A percentile compares a stretch with the other conserved stretches of the same genome.
Conservation (phyloP, 2,888 invertebrate species). For the Platycnemis pennipes region DNA sequence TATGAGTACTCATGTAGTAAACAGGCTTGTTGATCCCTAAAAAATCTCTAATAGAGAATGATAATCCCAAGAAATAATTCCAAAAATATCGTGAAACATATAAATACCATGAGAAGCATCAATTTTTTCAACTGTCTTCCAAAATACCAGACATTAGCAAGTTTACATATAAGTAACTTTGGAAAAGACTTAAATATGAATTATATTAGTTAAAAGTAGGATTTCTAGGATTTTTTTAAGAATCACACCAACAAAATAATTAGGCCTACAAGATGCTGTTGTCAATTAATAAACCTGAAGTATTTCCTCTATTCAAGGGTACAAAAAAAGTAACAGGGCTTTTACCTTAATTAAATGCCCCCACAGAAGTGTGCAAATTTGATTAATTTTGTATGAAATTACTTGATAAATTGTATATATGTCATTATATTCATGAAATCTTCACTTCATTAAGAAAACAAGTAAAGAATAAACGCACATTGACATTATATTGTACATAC, state of each 20-base stretch:
- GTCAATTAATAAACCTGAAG: slow-evolving; percentile 23
- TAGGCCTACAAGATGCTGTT: neutral
- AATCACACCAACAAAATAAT: neutral
- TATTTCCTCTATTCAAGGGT: neutral
- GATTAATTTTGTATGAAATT: neutral
- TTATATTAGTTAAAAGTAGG: neutral
- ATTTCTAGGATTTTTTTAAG: neutral
- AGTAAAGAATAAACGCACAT: neutral
- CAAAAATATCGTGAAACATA: neutral
- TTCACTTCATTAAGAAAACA: neutral
- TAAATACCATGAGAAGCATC: neutral
- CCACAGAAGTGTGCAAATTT: neutral
- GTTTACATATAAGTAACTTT: neutral
- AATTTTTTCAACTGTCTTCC: slow-evolving; percentile 18
- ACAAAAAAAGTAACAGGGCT: neutral
- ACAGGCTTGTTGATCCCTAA: neutral
- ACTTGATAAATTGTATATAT: neutral
- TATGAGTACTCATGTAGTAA: neutral
- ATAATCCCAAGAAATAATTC: neutral
- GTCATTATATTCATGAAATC: neutral
- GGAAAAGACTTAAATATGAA: neutral
- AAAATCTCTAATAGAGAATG: neutral
- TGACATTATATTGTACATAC: neutral
- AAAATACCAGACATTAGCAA: neutral
- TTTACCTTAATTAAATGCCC: neutral